phyloP scores from a whole-genome alignment of 1,140 invertebrate species.

The Brachystomella parvula region DNA sequence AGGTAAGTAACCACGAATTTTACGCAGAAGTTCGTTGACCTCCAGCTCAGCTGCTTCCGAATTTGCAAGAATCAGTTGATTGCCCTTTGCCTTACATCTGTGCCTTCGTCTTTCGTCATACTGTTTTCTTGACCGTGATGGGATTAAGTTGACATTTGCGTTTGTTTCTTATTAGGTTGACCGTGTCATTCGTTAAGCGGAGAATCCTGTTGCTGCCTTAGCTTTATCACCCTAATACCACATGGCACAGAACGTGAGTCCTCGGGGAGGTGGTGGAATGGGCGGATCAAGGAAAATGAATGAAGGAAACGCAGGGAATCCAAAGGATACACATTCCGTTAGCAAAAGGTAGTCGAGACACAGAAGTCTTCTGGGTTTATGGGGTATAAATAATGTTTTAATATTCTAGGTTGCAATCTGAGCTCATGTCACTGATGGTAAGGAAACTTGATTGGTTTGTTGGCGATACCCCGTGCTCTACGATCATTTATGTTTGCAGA shows the following conservation, averaged over 20 bases:
- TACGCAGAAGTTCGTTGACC: no score
- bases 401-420: constrained; percentile 33
- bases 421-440: constrained; percentile 38
- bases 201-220: no score
- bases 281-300: constrained; percentile 30
- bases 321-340: constrained; percentile 36
- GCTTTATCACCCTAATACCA: background rate
- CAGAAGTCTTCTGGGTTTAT: background rate
- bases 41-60: no score
- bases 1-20: no score
- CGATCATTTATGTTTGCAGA: constrained; percentile 44
- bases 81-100: no score
- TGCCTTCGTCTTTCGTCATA: no score
- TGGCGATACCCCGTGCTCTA: background rate
- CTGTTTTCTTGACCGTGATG: no score
- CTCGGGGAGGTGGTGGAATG: constrained; percentile 29
- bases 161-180: no score
- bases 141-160: no score
- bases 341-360: constrained; percentile 30
- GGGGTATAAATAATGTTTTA: background rate
- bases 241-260: constrained; percentile 38
- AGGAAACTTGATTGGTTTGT: constrained; percentile 3
- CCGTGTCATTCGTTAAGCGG: no score
- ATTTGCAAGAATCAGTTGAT: no score
- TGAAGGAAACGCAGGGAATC: constrained; percentile 27